phyloP scores from a whole-genome alignment of 2,797 vertebrate genomes.

The Lepidocolaptes lacrymiger region DNA sequence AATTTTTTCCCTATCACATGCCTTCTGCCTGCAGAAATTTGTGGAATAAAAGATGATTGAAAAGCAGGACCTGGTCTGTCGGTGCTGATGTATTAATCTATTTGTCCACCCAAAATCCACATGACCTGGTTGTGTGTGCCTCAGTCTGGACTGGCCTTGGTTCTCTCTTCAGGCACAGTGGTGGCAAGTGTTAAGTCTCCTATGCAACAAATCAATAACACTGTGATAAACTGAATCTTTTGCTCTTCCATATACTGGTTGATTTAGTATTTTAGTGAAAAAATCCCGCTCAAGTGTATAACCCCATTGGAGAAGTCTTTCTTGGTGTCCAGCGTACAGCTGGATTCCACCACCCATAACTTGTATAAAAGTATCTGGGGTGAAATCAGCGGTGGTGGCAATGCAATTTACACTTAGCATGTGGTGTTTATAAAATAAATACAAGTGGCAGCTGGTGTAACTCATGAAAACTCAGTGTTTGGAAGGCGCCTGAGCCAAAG shows the following conservation, averaged over 20 bases:
- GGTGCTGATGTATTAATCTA: not conserved
- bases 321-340: conserved; percentile 7
- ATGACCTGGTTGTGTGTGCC: conserved; percentile 25
- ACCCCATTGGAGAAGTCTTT: not conserved
- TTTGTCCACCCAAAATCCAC: conserved; percentile 20
- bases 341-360: not conserved
- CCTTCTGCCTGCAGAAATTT: not conserved
- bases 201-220: not conserved
- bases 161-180: conserved; percentile 16
- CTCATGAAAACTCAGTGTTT: conserved; percentile 11
- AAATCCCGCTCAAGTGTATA: not conserved
- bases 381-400: not conserved
- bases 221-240: not conserved
- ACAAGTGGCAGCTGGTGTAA: conserved; percentile 31
- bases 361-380: conserved; percentile 28
- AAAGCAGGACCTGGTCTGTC: not conserved
- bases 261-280: not conserved
- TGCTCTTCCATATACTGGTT: not conserved
- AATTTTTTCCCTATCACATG: not conserved
- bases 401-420: conserved; percentile 48
- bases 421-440: conserved; percentile 59
- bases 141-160: conserved; percentile 37
- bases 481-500: conserved; percentile 35
- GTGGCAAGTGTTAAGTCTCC: not conserved
- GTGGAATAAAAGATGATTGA: not conserved